Percentiles rank a stretch among this genome's conserved stretches.
Evolutionary conservation across 2,113 vertebrate species (phyloP).

Genomic region (Lota lota): DNA sequence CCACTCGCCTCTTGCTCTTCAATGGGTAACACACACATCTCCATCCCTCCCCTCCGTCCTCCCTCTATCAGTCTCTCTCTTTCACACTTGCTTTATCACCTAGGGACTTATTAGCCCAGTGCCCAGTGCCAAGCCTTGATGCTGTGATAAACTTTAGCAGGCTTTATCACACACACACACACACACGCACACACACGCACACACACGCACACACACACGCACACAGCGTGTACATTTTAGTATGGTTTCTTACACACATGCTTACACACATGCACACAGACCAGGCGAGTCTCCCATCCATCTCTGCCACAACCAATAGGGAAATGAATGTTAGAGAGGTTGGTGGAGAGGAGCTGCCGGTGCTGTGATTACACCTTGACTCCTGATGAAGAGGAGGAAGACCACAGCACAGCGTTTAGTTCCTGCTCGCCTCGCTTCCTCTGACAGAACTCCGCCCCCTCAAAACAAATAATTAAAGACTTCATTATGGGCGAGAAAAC

Average conservation of each 20-base stretch:
- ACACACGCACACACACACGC: too few species aligned
- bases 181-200: too few species aligned
- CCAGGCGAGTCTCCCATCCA: constrained; percentile 56
- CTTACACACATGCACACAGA: constrained; percentile 12
- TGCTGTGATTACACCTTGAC: constrained; percentile 84
- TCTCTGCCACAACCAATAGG: constrained; percentile 87
- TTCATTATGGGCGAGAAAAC: too few species aligned
- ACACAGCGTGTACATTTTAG: too few species aligned
- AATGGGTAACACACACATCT: background rate
- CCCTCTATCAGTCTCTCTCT: constrained; percentile 26
- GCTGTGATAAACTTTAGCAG: constrained; percentile 77
- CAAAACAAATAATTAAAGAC: too few species aligned
- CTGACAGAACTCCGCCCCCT: too few species aligned
- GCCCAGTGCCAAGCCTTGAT: constrained; percentile 71
- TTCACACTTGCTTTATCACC: constrained; percentile 68
- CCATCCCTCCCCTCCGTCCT: constrained; percentile 11
- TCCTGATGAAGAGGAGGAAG: constrained; percentile 75
- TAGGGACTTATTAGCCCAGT: constrained; percentile 78
- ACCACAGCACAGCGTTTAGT: too few species aligned
- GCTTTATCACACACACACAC: constrained; percentile 56
- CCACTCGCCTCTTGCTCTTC: background rate
- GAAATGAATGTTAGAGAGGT: constrained; percentile 86
- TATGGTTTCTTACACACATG: too few species aligned
- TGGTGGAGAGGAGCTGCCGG: constrained; percentile 73
- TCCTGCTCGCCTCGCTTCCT: too few species aligned